Evolutionary conservation across 2,797 vertebrate species (phyloP), one percentile per base, ranked within the genome.

Genomic region (Thalassophryne amazonica): DNA sequence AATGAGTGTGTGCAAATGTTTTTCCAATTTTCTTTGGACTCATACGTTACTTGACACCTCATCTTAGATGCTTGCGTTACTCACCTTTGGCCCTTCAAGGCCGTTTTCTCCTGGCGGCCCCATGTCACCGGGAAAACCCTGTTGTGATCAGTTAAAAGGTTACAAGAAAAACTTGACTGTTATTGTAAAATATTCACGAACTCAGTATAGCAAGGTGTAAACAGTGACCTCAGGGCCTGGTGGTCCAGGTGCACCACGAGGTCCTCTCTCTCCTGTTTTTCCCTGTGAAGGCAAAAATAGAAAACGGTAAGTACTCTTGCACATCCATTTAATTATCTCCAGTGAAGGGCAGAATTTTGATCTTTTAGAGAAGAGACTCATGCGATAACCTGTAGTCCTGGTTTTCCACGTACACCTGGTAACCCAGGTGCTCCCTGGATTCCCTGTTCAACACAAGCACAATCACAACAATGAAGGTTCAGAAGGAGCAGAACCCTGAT

Each of bases 61-160:
- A 33, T 22, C n/a, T 7, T 13, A 49, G 5, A 18, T 25, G 15
- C 60, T 6, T 7, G 12, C 55, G 51, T 51, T 17, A 43, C 93
- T 91, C 70, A 98, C 96, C 94, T 98, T 99, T 73, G 78, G 80
- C 55, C 95, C 97, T 89, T 98, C 96, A 9, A 94, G 92, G 59
- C 96, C 96, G 0, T 99, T 98, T 64, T 94, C 91, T 83, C 97
- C 97, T 2, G 96, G 96, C 50, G 93, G 93, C 65, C 97, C 97
- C 68, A 98, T 99, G 83, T 98, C 95, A 60, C 97, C 97, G 25
- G 97, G 97, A 58, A 98, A 99, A 69, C 96, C 97, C 97, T 99
- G 73, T 12, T 31, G 48, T 32, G 37, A 74, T 81, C 9, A 49
- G 16, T 25, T n/a, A 9, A 56, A 62, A 5, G 4, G 8, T 14